Evolutionary conservation across 2,888 invertebrate genomes (phyloP), one percentile per base, ranked within the genome.

Genomic region (Hyppa rectilinea): DNA sequence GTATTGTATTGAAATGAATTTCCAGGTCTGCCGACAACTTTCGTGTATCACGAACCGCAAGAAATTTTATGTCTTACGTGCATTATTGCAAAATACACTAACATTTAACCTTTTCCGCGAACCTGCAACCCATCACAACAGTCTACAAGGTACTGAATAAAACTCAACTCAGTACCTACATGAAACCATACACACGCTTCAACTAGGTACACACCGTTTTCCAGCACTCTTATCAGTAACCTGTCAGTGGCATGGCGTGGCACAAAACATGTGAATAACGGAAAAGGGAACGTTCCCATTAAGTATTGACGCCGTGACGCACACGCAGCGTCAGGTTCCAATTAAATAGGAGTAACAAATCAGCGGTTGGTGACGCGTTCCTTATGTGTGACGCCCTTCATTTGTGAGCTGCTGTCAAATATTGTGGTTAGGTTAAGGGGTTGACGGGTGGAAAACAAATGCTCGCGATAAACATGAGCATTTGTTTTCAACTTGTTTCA

Each of bases 321-420:
- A 23, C 4, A 43, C 34, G 47, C 36, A 69, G 50, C 61, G 71
- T 61, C 74, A 71, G 63, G 68, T 69, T 60, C 61, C 76, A 82
- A 85, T 85, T 82, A 82, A 72, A 82, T 80, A 64, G 47, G 64
- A 71, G 75, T 71, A 49, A 80, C 80, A 79, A 82, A 82, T 72
- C 85, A 78, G 85, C 34, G 71, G 60, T n/a, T 62, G 49, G 52
- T 74, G 82, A 85, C 80, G 66, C 50, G 34, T 66, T 76, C 71
- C 85, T 71, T 65, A 47, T 73, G 68, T 38, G 68, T 38, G 50
- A 14, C 64, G 43, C 61, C 82, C 65, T 82, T 82, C 79, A 65
- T 82, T 82, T 78, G 83, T 66, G 79, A 65, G 58, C 23, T 5
- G 53, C 73, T 82, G 82, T 85, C 82, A 82, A 85, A 82, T 82